Conservation (phyloP, 2,113 vertebrate species). For the Labeo rohita region DNA sequence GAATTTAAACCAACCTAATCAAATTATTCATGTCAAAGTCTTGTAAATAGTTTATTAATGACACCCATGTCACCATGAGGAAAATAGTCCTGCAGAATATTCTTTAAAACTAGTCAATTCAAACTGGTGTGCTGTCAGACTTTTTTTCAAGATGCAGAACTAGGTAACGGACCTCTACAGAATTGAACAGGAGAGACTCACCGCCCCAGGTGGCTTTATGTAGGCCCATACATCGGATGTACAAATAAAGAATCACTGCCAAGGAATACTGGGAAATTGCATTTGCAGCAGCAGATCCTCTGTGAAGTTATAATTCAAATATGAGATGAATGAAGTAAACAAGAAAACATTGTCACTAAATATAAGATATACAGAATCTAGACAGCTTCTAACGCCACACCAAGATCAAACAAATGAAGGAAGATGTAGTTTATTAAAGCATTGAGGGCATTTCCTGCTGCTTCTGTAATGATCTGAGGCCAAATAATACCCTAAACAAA, state of each 20-base stretch:
- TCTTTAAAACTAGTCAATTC: not conserved
- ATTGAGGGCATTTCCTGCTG: constrained; percentile 84
- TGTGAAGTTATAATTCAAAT: constrained; percentile 52
- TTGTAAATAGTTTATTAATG: not conserved
- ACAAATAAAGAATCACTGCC: constrained; percentile 77
- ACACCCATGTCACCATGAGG: not conserved
- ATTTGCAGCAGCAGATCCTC: constrained; percentile 88
- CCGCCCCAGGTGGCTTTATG: constrained; percentile 85
- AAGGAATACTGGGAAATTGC: constrained; percentile 82
- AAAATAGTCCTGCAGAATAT: not conserved
- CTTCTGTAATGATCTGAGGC: constrained; percentile 84
- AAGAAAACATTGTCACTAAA: not conserved
- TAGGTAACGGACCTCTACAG: not conserved
- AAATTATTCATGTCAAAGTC: not conserved
- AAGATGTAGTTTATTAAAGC: constrained; percentile 84
- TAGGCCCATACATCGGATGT: constrained; percentile 78
- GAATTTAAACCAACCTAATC: not conserved
- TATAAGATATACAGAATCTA: not conserved
- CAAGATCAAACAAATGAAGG: constrained; percentile 80
- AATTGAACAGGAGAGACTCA: constrained; percentile 56
- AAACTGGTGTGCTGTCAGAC: not conserved
- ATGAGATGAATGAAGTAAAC: constrained; percentile 2
- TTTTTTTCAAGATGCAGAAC: not conserved
- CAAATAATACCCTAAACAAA: constrained; percentile 84
- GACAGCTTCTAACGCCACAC: constrained; percentile 82